phyloP scores from a whole-genome alignment of 2,888 invertebrate genomes.

The Cheilosia impressa region DNA sequence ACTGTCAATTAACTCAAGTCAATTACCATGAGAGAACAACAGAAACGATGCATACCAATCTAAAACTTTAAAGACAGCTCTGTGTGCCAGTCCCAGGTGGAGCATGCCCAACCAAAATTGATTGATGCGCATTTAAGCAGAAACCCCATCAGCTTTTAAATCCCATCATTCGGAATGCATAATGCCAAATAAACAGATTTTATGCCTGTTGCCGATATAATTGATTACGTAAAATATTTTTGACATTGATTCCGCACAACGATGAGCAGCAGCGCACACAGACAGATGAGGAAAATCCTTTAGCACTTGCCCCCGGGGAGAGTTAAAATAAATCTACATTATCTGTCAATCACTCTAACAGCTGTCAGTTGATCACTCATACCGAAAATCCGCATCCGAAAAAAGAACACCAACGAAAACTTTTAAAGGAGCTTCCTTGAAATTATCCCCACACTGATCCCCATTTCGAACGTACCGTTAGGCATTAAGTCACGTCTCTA shows the following conservation, averaged over 20 bases:
- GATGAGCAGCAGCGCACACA: constrained; percentile 35
- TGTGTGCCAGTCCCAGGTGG: constrained; percentile 63
- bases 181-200: constrained; percentile 36
- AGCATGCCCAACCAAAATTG: constrained; percentile 47
- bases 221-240: constrained; percentile 66
- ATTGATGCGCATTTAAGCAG: constrained; percentile 69
- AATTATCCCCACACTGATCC: neutral
- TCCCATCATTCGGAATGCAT: constrained; percentile 45
- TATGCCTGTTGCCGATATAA: constrained; percentile 54
- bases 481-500: constrained; percentile 55
- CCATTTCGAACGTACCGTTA: constrained; percentile 16
- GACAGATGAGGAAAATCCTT: constrained; percentile 68
- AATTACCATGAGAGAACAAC: no score
- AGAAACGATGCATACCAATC: no score
- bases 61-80: constrained; percentile 2
- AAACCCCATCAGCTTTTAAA: constrained; percentile 6
- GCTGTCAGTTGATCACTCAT: constrained; percentile 59
- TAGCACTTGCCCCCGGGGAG: constrained; percentile 40
- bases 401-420: neutral
- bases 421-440: neutral
- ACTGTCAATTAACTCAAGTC: neutral
- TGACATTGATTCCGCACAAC: constrained; percentile 57
- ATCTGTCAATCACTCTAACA: constrained; percentile 70
- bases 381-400: neutral
- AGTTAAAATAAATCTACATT: constrained; percentile 68